These are phyloP conservation scores for Phenganax subtilis DNA, from an alignment of 92 coral and sea anemone species.

Conservation along the genomic window DNA sequence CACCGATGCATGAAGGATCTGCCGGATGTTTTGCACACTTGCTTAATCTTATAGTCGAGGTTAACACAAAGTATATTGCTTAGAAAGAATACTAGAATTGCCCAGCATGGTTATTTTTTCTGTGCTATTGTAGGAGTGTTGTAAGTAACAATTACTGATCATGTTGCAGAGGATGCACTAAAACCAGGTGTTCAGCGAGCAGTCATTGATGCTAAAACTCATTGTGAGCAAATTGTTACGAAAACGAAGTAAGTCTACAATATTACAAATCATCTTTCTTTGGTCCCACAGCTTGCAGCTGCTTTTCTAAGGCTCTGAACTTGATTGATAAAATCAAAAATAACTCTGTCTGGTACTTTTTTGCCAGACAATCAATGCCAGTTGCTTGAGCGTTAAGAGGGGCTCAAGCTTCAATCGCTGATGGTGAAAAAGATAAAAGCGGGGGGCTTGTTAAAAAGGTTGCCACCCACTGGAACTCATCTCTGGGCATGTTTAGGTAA, in stretches of 20 bases:
- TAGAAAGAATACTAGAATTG: not conserved
- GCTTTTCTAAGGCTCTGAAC: no score
- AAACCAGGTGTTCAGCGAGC: constrained; percentile 14
- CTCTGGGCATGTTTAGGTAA: not conserved
- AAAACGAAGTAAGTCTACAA: not conserved
- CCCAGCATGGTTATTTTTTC: not conserved
- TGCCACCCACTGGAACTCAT: not conserved
- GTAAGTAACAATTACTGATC: not conserved
- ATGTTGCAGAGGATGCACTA: constrained; percentile 7
- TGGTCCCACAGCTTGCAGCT: not conserved
- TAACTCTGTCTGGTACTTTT: no score
- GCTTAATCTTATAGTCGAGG: constrained; percentile 23
- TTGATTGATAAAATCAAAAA: no score
- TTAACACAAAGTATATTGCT: not conserved
- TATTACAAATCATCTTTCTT: not conserved
- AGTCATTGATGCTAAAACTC: constrained; percentile 16
- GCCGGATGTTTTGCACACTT: constrained; percentile 24
- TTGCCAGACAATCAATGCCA: not conserved
- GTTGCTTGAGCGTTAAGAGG: not conserved
- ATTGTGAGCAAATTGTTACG: constrained; percentile 21
- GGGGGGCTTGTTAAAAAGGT: not conserved
- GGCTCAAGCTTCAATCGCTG: not conserved
- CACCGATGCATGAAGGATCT: constrained; percentile 12
- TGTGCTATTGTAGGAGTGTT: not conserved
- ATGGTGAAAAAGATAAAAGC: not conserved